Evolutionary conservation across 2,888 invertebrate genomes (phyloP), one percentile per base, ranked within the genome.

Genomic region (Argyresthia albistria): DNA sequence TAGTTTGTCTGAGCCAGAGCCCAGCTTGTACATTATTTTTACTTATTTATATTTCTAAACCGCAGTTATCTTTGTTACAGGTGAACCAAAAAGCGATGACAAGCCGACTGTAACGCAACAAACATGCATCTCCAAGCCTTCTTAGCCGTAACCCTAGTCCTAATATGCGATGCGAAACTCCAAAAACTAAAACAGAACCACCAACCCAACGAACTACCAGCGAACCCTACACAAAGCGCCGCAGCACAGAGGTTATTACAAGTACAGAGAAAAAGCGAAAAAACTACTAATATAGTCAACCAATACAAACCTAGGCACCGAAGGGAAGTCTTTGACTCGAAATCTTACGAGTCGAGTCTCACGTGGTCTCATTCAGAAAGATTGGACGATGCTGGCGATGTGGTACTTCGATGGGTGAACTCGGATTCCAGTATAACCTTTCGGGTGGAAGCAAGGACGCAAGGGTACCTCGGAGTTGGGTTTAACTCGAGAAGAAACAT

Each of bases 401-500:
- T 84, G 9, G 69, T 87, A 3, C 61, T 94, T 57, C 88, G 94
- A 67, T 94, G 94, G 94, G 93, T 93, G 66, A 90, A 92, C 70
- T 89, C 90, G 6, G 93, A 93, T 66, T 91, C 92, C 71, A 93
- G 93, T 76, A 92, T 95, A 68, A 94, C 93, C 63, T 95, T 96
- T 76, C 92, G 95, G 75, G 88, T 95, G 71, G 94, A 94, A 80
- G 95, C 94, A 70, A 91, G 90, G 80, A 95, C 95, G 56, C 89
- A 90, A 66, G 97, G 97, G 61, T 97, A 95, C 78, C 92, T 97
- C 58, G 96, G 95, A 45, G 91, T 97, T 65, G 97, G 97, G 55
- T 94, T 97, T 77, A 95, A 95, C 60, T 91, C 91, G 53, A 93
- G 91, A 69, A 94, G 95, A 58, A 91, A 91, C 60, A 92, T 94